phyloP scores from a whole-genome alignment of 2,888 invertebrate genomes.

The Ypsolopha scabrella region DNA sequence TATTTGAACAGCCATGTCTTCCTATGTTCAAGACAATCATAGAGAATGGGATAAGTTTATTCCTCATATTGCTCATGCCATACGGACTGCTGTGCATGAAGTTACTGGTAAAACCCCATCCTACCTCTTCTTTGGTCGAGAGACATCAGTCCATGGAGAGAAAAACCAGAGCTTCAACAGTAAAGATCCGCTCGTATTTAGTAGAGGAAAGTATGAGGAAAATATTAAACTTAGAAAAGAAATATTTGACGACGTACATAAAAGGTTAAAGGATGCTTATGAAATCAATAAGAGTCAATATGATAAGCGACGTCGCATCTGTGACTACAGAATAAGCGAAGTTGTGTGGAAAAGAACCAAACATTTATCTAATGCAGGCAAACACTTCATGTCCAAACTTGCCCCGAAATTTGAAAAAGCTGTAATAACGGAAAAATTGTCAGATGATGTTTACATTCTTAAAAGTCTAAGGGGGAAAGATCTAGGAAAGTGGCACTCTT shows the following conservation, averaged over 20 bases:
- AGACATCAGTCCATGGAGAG: slow-evolving; percentile 10
- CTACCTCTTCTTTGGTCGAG: slow-evolving; percentile 14
- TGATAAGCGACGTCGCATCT: not conserved
- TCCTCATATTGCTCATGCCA: slow-evolving; percentile 17
- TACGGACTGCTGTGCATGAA: slow-evolving; percentile 18
- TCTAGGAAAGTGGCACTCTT: not conserved
- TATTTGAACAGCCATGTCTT: too few species aligned
- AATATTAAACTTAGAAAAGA: not conserved
- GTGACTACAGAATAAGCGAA: not conserved
- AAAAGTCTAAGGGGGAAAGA: not conserved
- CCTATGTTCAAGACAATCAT: too few species aligned
- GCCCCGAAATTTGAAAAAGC: slow-evolving; percentile 12
- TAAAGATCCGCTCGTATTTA: not conserved
- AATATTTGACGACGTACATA: not conserved
- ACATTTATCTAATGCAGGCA: slow-evolving; percentile 8
- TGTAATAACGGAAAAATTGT: slow-evolving; percentile 6
- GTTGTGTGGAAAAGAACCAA: slow-evolving; percentile 12
- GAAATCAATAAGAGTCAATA: not conserved
- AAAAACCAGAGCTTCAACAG: not conserved
- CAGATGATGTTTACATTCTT: not conserved
- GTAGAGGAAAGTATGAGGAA: not conserved
- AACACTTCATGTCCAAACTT: slow-evolving; percentile 7
- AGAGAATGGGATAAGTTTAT: too few species aligned
- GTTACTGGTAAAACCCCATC: slow-evolving; percentile 16
- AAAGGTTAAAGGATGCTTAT: not conserved